Evolutionary conservation across 2,797 vertebrate genomes (phyloP), one percentile per base, ranked within the genome.

Genomic region (Eupleurogrammus muticus): DNA sequence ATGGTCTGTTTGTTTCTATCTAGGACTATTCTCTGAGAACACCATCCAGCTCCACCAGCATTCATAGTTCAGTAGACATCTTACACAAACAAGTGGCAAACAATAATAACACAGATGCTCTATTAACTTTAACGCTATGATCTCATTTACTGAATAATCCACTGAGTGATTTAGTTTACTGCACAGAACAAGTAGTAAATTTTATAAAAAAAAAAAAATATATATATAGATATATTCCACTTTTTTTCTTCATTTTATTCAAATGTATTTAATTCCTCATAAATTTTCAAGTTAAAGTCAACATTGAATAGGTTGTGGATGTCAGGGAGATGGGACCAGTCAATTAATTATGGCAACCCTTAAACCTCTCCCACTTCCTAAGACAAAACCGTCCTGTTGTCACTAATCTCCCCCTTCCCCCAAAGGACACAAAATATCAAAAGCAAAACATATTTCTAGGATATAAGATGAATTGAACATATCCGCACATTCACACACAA

Each of bases 241-340:
- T 68, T 70, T 74, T 69, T 72, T 50, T 55, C 57, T 32, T 36
- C 10, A 2, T 57, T 69, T 53, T 73, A 73, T 86, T 56, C 66
- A n/a, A n/a, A n/a, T n/a, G n/a, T n/a, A n/a, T 86, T 70, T 53
- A 70, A 82, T 89, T 89, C 87, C 90, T 80, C 85, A 92, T 93
- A 95, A 92, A 94, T 91, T 90, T 92, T 88, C 89, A 94, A 85
- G 82, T 91, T 89, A 88, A 88, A 86, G 84, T 93, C 90, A 89
- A 94, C 87, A 93, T 82, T 87, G 82, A 90, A 87, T 80, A 91
- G 75, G 67, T 79, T 87, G 69, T 77, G 83, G 81, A 76, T 86
- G 85, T 84, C 83, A 86, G 82, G 79, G 88, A 62, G 77, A 73
- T 81, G 83, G 73, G 72, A 81, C 73, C 70, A 66, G 75, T 83